These are phyloP conservation scores for Propithecus deckenii DNA, from an alignment of 2,797 vertebrate species.

Conservation along the genomic window DNA sequence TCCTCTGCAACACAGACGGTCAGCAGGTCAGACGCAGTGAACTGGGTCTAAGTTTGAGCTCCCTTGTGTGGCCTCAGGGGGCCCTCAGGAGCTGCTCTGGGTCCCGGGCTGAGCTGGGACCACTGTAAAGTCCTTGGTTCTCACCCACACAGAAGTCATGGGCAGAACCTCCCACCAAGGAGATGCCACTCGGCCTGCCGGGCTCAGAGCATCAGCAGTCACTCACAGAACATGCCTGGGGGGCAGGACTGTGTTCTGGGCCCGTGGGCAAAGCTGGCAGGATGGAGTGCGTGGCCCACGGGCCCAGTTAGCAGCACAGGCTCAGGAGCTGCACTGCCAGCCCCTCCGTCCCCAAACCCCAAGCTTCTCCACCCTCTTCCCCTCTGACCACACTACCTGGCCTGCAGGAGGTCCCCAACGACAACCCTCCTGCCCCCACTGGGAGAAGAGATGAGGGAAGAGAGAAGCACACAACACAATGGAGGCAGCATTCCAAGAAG, in stretches of 20 bases:
- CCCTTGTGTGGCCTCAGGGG: background rate
- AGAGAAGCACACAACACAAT: background rate
- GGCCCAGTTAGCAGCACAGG: background rate
- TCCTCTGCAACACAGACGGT: constrained; percentile 88
- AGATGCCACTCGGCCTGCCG: background rate
- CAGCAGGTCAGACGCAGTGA: background rate
- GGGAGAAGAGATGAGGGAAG: background rate
- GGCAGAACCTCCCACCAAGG: background rate
- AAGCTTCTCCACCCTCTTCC: background rate
- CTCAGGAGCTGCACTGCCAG: background rate
- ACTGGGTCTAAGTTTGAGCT: background rate
- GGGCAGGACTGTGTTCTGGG: background rate
- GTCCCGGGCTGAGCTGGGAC: background rate
- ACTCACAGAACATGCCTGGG: background rate
- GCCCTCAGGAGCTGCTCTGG: background rate
- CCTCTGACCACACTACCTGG: background rate
- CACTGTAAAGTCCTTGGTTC: background rate
- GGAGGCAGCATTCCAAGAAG: background rate
- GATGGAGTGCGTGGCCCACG: background rate
- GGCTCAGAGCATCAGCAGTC: background rate
- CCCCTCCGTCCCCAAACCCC: background rate
- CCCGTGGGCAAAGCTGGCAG: background rate
- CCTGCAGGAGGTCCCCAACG: background rate
- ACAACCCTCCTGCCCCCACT: background rate
- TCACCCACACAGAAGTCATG: background rate